Percentiles rank a stretch among this genome's conserved stretches.
Conservation (phyloP, 2,888 invertebrate species). For the Calameuta filiformis region DNA sequence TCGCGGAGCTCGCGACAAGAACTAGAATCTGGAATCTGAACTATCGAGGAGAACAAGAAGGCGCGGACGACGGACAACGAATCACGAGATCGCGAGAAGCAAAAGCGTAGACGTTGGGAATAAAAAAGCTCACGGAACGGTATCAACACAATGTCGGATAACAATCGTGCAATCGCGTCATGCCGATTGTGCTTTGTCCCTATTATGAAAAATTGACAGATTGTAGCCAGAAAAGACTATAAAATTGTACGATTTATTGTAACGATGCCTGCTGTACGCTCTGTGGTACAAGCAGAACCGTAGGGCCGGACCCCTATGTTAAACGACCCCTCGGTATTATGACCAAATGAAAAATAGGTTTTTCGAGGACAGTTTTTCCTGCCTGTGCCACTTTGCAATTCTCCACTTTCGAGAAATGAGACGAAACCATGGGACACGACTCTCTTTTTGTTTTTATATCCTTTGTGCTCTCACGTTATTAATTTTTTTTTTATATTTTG, state of each 20-base stretch:
- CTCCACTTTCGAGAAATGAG: constrained; percentile 42
- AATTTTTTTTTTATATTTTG: background rate
- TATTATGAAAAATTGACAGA: constrained; percentile 21
- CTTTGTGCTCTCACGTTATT: background rate
- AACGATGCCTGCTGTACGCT: constrained; percentile 33
- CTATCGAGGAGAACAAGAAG: background rate
- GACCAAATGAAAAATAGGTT: constrained; percentile 9
- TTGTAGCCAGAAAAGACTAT: constrained; percentile 34
- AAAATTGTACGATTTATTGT: constrained; percentile 34
- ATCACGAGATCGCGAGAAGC: background rate
- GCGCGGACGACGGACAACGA: background rate
- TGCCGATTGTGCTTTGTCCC: background rate
- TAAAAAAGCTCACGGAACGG: background rate
- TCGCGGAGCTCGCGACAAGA: background rate
- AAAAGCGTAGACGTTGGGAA: background rate
- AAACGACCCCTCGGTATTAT: background rate
- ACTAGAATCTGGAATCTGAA: background rate
- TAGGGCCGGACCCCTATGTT: constrained; percentile 20
- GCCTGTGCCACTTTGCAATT: constrained; percentile 25
- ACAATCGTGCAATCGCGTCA: background rate
- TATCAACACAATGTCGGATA: background rate
- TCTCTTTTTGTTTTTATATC: constrained; percentile 30
- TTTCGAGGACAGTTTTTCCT: constrained; percentile 8
- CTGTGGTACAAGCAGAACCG: constrained; percentile 25
- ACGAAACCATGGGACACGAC: constrained; percentile 32